Conservation (phyloP, 2,113 vertebrate species). For the Arizona elegans region DNA sequence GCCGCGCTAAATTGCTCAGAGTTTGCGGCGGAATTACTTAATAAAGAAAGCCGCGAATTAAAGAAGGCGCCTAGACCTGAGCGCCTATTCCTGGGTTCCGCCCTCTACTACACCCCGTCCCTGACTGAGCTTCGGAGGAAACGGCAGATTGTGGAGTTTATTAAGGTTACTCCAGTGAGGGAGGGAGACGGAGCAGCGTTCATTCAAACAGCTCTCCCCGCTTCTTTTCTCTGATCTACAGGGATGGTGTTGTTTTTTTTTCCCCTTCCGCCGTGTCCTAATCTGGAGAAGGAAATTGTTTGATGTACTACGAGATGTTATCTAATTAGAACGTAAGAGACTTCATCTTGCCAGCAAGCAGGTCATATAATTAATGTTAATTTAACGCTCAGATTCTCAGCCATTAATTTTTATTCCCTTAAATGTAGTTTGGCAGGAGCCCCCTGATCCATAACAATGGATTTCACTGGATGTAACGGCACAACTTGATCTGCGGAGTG, state of each 20-base stretch:
- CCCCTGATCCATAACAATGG: slow-evolving; percentile 80
- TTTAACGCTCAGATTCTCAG: slow-evolving; percentile 98
- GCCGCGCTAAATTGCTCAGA: neutral
- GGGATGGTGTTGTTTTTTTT: neutral
- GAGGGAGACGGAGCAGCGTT: neutral
- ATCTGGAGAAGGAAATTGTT: slow-evolving; percentile 83
- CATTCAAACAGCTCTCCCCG: neutral
- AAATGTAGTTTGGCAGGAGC: slow-evolving; percentile 92
- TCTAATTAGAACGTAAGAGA: slow-evolving; percentile 98
- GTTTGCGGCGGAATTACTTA: neutral
- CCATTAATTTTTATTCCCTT: slow-evolving; percentile 99
- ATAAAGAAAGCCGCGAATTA: neutral
- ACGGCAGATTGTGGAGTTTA: neutral
- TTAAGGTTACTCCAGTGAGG: neutral
- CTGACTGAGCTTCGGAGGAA: neutral
- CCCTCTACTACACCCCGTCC: neutral
- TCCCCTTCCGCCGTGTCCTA: slow-evolving; percentile 54
- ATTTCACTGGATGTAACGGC: slow-evolving; percentile 81
- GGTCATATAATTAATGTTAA: slow-evolving; percentile 99
- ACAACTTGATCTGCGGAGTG: slow-evolving; percentile 82
- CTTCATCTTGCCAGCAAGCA: slow-evolving; percentile 98
- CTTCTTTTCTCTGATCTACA: neutral
- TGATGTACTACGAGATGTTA: slow-evolving; percentile 94
- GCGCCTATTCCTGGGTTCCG: neutral
- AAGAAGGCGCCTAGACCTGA: neutral